Percentiles rank a stretch among this genome's conserved stretches.
phyloP scores from a whole-genome alignment of 64 coral and sea anemone genomes.

The Dendronephthya gigantea region DNA sequence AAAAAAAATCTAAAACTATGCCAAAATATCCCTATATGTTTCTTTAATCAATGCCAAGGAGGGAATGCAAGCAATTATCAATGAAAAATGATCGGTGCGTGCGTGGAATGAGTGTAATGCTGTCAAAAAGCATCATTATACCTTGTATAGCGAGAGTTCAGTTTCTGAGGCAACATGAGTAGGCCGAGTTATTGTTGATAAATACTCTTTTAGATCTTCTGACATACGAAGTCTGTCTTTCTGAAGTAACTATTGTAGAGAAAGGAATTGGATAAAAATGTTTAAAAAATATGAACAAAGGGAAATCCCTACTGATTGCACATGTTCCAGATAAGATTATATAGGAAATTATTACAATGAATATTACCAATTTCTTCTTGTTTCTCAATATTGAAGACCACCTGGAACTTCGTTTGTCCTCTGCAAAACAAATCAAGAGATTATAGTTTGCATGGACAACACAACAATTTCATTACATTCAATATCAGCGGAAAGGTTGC shows the following conservation, averaged over 20 bases:
- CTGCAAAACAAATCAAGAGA: neutral
- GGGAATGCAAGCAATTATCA: neutral
- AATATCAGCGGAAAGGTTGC: too few species aligned
- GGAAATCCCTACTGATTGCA: neutral
- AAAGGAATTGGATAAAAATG: neutral
- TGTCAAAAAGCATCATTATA: neutral
- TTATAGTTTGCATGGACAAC: neutral
- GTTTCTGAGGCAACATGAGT: neutral
- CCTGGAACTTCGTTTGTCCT: neutral
- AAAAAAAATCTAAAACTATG: too few species aligned
- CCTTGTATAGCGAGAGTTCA: neutral
- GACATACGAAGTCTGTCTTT: constrained; percentile 8
- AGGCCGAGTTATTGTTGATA: neutral
- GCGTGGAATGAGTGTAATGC: neutral
- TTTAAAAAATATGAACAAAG: neutral
- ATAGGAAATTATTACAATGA: neutral
- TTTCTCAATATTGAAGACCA: neutral
- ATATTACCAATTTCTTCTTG: neutral
- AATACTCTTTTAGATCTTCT: neutral
- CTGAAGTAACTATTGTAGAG: neutral
- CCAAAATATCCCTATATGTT: too few species aligned
- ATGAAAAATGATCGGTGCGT: neutral
- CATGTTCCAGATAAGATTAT: neutral
- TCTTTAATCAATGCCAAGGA: neutral
- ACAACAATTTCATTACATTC: too few species aligned